Evolutionary conservation across 2,888 invertebrate genomes (phyloP), one percentile per base, ranked within the genome.

Genomic region (Troilus luridus): DNA sequence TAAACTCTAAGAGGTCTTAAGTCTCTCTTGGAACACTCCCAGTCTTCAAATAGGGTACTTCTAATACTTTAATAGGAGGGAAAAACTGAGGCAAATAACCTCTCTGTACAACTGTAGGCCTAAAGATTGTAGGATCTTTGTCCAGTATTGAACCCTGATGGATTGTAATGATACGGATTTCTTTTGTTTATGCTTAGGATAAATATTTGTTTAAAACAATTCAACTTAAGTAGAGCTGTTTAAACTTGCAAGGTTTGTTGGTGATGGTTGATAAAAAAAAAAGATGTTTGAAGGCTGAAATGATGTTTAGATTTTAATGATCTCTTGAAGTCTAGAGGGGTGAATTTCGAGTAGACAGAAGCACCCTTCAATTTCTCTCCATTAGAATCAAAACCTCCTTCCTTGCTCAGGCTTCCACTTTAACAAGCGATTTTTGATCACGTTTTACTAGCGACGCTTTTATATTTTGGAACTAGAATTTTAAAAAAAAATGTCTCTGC

Each of bases 241-340:
- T 41, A 3, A 19, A 41, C 27, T 41, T 77, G 1, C 5, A 67
- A 67, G 67, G 27, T 67, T 77, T 77, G 27, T 77, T 41, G 72
- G 27, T 27, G 27, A 17, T 41, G 27, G 0, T 17, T 77, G 72
- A 77, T 77, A 8, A 17, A 77, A 77, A 67, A 77, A 77, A 67
- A 24, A 67, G 12, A 41, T 77, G 27, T 41, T 41, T 41, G 72
- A 77, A 41, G 72, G 41, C 41, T 27, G 72, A 77, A 77, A 77
- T 77, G 72, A 77, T 77, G 72, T 77, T 77, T 77, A 77, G 72
- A 77, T 77, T 77, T 77, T 77, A 77, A 77, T 77, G 72, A 77
- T 77, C 72, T 77, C 72, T 77, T 77, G 41, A 77, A 77, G 27
- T 41, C 27, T 77, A 77, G 72, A 77, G 72, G 72, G 72, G 72